Evolutionary conservation across 2,113 vertebrate species (phyloP), one percentile per base, ranked within the genome.

Genomic region (Otolemur garnettii): DNA sequence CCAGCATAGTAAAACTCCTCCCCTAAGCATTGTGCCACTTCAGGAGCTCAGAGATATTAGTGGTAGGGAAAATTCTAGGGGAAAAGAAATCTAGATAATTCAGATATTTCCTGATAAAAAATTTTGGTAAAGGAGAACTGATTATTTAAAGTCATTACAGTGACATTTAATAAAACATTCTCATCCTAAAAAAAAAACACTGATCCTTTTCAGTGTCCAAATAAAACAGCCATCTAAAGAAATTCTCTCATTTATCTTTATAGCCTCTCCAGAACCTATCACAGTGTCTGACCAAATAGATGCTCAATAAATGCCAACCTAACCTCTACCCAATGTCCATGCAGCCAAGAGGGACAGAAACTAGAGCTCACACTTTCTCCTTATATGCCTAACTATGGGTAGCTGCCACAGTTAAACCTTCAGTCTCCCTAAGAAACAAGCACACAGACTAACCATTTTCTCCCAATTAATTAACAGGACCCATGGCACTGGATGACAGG

Each of bases 101-200:
- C 2, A 69, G n/a, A n/a, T 69, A 53, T 59, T 90, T 97, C 30
- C 50, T 38, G 8, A 66, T 57, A 96, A 62, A 38, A 95, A 79
- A 95, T 19, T 88, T 80, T 79, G 77, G 26, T 94, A 80, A 87
- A 87, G 57, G 18, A 75, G 13, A 93, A 78, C 62, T 71, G 77
- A 38, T 13, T 75, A 3, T 50, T 84, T 45, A 62, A 94, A 97
- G n/a, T 81, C 28, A 19, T 64, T 86, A 30, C 14, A 69, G 21
- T 62, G 80, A 21, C 59, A 69, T 62, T 80, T 75, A 81, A 78
- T 5, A 79, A 95, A 91, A 72, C 11, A 77, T 33, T 91, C 62
- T 92, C 21, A 19, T 81, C 75, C 42, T 85, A 57, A 86, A 85
- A 17, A 85, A 85, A 17, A 94, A 66, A 94, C 24, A 64, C 38